Evolutionary conservation across 2,113 vertebrate genomes (phyloP).

Genomic region (Sapajus apella): DNA sequence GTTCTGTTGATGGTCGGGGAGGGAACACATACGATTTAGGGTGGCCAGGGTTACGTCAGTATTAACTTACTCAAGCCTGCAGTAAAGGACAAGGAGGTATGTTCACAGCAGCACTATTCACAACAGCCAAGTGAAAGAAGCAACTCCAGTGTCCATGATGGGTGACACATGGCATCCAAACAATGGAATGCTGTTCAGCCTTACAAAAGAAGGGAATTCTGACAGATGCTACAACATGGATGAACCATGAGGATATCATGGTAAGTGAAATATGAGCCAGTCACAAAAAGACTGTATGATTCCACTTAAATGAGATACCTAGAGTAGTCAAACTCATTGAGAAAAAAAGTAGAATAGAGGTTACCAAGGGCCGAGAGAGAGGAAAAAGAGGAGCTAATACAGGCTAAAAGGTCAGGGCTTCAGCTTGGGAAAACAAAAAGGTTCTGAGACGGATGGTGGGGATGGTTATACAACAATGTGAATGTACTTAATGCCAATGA

Average conservation of each 20-base stretch:
- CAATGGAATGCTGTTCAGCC: neutral
- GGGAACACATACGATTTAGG: neutral
- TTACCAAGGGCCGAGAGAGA: neutral
- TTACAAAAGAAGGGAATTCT: neutral
- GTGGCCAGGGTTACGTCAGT: too few relatives aligned
- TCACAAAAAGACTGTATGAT: accelerated
- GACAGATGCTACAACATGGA: accelerated
- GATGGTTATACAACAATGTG: accelerated
- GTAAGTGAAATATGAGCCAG: neutral
- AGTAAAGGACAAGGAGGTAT: neutral
- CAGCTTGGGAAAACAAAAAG: neutral
- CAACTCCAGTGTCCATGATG: neutral
- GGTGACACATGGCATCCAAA: neutral
- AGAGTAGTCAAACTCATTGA: neutral
- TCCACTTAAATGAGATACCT: accelerated
- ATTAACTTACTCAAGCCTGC: neutral
- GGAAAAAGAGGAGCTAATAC: neutral
- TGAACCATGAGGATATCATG: too few relatives aligned
- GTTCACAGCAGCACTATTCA: accelerated
- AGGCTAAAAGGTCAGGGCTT: neutral
- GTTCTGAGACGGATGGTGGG: accelerated
- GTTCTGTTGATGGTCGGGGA: neutral
- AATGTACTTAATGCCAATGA: neutral
- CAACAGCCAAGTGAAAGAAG: neutral
- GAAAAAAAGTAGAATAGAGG: neutral